A percentile compares a stretch with the other conserved stretches of the same genome.
Conservation (phyloP, 2,797 vertebrate species). For the Graptemys geographica region DNA sequence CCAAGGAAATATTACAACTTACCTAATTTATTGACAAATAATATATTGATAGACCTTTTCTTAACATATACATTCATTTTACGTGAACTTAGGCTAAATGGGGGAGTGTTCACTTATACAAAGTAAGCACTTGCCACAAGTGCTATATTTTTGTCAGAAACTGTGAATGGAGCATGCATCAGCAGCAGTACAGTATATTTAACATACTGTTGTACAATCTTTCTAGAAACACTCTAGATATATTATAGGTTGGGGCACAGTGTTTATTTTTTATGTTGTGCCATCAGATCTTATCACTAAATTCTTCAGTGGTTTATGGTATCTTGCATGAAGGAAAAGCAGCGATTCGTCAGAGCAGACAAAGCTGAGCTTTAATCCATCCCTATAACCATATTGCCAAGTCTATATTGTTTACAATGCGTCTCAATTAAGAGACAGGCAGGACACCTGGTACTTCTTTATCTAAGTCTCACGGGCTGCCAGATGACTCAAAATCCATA, state of each 20-base stretch:
- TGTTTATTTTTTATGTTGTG: slow-evolving; percentile 56
- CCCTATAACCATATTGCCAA: slow-evolving; percentile 82
- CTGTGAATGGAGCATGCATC: background rate
- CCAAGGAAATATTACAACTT: slow-evolving; percentile 3
- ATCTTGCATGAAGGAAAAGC: slow-evolving; percentile 76
- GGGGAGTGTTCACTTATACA: slow-evolving; percentile 10
- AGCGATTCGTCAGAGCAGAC: slow-evolving; percentile 77
- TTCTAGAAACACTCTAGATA: slow-evolving; percentile 26
- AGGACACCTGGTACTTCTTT: slow-evolving; percentile 87
- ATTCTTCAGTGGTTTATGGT: slow-evolving; percentile 78
- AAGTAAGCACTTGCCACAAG: background rate
- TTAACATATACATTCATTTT: background rate
- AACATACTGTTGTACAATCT: background rate
- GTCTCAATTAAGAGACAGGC: slow-evolving; percentile 84
- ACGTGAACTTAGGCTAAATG: background rate
- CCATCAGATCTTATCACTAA: slow-evolving; percentile 62
- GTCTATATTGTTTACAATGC: slow-evolving; percentile 83
- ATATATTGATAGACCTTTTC: background rate
- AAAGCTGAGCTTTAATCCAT: slow-evolving; percentile 83
- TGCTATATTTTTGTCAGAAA: background rate
- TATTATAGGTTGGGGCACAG: slow-evolving; percentile 42
- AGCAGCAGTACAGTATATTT: background rate
- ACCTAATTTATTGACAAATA: background rate
- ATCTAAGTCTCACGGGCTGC: slow-evolving; percentile 82
- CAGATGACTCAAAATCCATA: slow-evolving; percentile 86